Percentiles rank a stretch among this genome's conserved stretches.
phyloP scores from a whole-genome alignment of 1,140 invertebrate species.

The Aphis gossypii region DNA sequence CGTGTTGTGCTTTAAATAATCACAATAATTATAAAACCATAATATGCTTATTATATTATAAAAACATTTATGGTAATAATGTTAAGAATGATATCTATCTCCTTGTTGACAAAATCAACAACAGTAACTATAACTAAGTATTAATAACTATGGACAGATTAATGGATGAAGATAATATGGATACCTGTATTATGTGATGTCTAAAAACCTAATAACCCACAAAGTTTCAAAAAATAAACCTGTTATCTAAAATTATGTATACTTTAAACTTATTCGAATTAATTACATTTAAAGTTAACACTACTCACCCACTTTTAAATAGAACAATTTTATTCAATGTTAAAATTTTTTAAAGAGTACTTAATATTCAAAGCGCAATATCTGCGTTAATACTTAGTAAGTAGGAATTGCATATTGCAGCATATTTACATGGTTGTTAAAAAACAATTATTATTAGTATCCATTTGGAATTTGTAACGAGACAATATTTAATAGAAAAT shows the following conservation, averaged over 20 bases:
- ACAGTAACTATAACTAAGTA: not conserved
- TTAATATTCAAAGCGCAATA: not conserved
- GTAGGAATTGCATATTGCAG: not conserved
- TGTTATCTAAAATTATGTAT: not conserved
- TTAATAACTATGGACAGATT: not conserved
- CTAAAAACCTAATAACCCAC: not conserved
- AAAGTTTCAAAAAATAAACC: not conserved
- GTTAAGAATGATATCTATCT: not conserved
- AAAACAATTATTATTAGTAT: constrained; percentile 6
- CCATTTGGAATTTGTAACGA: not conserved
- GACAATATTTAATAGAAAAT: not conserved
- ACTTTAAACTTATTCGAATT: not conserved
- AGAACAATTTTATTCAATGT: not conserved
- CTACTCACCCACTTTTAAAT: not conserved
- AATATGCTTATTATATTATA: too few relatives aligned
- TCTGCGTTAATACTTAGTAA: not conserved
- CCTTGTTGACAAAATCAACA: not conserved
- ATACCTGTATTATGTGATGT: not conserved
- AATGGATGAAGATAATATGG: too few relatives aligned
- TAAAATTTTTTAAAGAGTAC: not conserved
- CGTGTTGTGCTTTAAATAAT: too few relatives aligned
- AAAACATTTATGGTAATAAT: not conserved
- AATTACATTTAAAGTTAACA: not conserved
- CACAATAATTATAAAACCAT: too few relatives aligned
- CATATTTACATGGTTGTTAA: not conserved